Percentiles rank a stretch among this genome's conserved stretches.
These are phyloP conservation scores for Stictocephala bisonia DNA, from an alignment of 2,888 invertebrate species.

Conservation along the genomic window DNA sequence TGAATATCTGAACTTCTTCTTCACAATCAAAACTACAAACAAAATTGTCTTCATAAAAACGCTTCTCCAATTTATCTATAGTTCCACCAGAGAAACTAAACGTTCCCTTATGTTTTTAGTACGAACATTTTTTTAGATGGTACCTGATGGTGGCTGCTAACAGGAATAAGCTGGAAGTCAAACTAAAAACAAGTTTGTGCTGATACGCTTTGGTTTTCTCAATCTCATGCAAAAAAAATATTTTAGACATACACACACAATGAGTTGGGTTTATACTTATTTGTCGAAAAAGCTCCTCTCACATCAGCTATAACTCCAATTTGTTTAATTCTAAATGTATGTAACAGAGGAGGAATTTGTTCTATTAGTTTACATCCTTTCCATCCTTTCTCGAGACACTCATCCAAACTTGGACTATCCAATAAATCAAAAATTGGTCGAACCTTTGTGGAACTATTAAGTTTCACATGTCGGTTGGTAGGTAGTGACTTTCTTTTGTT, in stretches of 20 bases:
- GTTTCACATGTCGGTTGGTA: constrained; percentile 53
- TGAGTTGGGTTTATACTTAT: too few relatives aligned
- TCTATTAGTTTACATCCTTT: constrained; percentile 54
- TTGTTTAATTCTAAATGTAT: constrained; percentile 46
- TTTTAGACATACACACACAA: too few relatives aligned
- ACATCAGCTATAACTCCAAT: constrained; percentile 50
- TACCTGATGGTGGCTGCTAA: constrained; percentile 36
- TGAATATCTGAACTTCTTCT: neutral
- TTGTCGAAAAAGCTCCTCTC: too few relatives aligned
- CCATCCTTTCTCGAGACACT: constrained; percentile 55
- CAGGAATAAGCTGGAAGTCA: constrained; percentile 45
- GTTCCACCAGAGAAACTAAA: neutral
- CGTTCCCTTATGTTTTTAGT: neutral
- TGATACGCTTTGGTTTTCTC: too few relatives aligned
- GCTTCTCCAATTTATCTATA: neutral
- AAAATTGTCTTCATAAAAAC: neutral
- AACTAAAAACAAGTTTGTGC: constrained; percentile 47
- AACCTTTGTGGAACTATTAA: constrained; percentile 47
- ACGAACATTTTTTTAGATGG: constrained; percentile 18
- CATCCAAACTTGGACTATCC: constrained; percentile 51
- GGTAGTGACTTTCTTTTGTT: constrained; percentile 45
- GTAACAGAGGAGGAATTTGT: constrained; percentile 45
- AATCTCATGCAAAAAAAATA: too few relatives aligned
- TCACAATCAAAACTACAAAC: neutral
- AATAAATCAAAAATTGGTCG: constrained; percentile 56